Base-by-base conservation (phyloP, 2,888 invertebrate genomes). In the Cyclophora albipunctata region DNA sequence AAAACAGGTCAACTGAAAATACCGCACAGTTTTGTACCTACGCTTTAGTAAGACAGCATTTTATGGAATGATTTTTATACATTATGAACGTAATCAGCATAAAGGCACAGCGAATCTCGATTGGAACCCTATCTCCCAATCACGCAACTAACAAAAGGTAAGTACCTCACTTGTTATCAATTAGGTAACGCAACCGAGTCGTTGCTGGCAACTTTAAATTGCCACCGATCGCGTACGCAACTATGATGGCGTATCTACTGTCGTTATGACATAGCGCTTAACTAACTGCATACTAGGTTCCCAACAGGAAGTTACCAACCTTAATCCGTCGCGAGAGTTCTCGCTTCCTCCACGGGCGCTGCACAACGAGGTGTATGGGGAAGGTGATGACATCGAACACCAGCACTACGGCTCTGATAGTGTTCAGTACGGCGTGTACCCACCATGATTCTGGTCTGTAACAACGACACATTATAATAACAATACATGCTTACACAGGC, bases 321-420 rank as follows among this genome's bases (percentile, higher is more conserved):
- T 96, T 96, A 62, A 94, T 91, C 69, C 94, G 91, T 60, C 94
- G 90, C 45, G 95, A 93, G 52, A 93, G 90, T 55, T 93, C 91
- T 61, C 95, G 91, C 73, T 93, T 93, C 78, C 93, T 92, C 97
- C 97, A 97, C 54, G 97, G 97, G 71, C 93, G 91, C 84, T 97
- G 97, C 60, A 95, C 84, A 58, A 97, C 85, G 69, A 96, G 92
- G 86, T 97, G 98, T 35, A 98, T 92, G 55, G 98, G 96, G 86
- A 96, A 95, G 55, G 97, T 96, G 73, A 98, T 88, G 70, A 98
- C 91, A 81, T 98, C 98, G 88, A 94, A 97, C 61, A 98, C 91
- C 77, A 96, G 93, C 65, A 95, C 93, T 64, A 96, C 89, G 48
- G 94, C 93, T 79, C 93, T 94, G 72, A 96, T 91, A 64, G 95